Evolutionary conservation across 2,888 invertebrate species (phyloP).

Genomic region (Eupeodes latifasciatus): DNA sequence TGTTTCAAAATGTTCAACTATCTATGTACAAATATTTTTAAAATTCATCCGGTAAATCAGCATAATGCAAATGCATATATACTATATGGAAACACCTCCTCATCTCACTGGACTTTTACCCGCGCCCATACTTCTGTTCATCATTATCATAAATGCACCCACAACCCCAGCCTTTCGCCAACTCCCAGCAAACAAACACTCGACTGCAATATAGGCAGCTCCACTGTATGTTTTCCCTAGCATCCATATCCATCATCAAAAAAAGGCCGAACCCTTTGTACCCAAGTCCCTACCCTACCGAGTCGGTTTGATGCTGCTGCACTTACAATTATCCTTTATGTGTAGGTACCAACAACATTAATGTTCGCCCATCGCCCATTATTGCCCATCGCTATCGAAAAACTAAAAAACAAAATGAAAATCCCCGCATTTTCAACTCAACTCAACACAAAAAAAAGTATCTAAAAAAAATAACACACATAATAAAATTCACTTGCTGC

Average conservation of each 20-base stretch:
- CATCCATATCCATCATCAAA: background rate
- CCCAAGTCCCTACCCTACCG: no score
- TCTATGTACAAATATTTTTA: no score
- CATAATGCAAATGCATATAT: no score
- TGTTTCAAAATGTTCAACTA: no score
- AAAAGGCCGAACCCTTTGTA: slow-evolving; percentile 28
- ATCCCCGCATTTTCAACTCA: slow-evolving; percentile 1
- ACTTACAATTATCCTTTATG: slow-evolving; percentile 67
- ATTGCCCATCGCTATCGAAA: no score
- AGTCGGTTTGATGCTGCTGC: slow-evolving; percentile 14
- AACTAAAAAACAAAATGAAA: slow-evolving; percentile 61
- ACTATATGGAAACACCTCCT: background rate
- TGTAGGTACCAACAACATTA: slow-evolving; percentile 32
- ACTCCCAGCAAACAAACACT: no score
- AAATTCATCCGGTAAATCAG: background rate
- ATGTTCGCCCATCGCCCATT: slow-evolving; percentile 15
- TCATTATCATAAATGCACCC: background rate
- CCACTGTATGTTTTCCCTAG: slow-evolving; percentile 48
- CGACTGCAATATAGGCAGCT: slow-evolving; percentile 18
- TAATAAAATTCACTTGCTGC: slow-evolving; percentile 55
- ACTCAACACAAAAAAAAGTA: slow-evolving; percentile 34
- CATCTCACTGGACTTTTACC: background rate
- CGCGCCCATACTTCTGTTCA: background rate
- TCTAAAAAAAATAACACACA: slow-evolving; percentile 66
- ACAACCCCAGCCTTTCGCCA: background rate